Conservation (phyloP, 2,113 vertebrate species). For the Pelecanoides urinatrix region DNA sequence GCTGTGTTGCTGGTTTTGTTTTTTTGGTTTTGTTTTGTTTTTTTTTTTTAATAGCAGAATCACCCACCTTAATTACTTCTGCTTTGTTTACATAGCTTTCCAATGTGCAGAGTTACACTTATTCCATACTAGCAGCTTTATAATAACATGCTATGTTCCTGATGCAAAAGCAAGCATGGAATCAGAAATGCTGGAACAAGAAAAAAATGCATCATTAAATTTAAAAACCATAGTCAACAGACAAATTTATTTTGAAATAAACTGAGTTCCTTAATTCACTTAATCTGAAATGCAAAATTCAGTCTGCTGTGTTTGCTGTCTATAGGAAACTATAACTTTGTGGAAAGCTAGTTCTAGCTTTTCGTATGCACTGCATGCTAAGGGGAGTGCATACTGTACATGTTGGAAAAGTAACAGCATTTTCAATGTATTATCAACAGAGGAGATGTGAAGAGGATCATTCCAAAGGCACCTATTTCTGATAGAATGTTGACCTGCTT, state of each 20-base stretch:
- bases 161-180: neutral
- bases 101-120: neutral
- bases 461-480: neutral
- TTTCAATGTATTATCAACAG: neutral
- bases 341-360: neutral
- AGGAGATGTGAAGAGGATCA: neutral
- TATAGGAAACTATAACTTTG: neutral
- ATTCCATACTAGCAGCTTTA: neutral
- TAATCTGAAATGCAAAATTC: neutral
- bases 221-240: neutral
- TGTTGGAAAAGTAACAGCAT: neutral
- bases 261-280: neutral
- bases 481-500: neutral
- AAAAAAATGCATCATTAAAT: neutral
- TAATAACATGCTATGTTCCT: fast-evolving
- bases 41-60: neutral
- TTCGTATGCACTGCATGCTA: neutral
- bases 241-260: neutral
- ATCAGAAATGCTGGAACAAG: neutral
- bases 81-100: neutral
- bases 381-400: neutral
- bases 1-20: too few species aligned
- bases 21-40: too few species aligned
- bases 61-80: neutral
- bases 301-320: neutral